Conservation (phyloP, 2,888 invertebrate species). For the Tipula vernalis region DNA sequence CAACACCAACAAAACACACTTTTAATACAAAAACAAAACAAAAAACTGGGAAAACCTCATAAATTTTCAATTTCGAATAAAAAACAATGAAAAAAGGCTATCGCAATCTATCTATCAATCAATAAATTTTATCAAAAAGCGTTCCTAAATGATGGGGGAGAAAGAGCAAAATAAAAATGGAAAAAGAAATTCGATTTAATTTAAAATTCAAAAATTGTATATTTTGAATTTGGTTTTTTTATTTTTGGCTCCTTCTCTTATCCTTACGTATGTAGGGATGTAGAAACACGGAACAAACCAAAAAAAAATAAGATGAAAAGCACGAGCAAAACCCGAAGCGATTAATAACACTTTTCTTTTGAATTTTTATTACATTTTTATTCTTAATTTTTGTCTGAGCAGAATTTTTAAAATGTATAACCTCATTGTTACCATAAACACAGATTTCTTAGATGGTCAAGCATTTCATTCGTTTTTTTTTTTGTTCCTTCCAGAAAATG, state of each 20-base stretch:
- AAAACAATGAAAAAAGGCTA: not conserved
- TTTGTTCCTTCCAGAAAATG: not conserved
- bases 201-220: constrained; percentile 4
- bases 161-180: not conserved
- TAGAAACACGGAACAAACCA: not conserved
- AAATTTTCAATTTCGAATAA: not conserved
- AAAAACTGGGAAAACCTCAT: not conserved
- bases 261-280: not conserved
- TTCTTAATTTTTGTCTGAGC: not conserved
- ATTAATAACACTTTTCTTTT: not conserved
- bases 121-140: not conserved
- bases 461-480: not conserved
- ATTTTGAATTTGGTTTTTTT: not conserved
- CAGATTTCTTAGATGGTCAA: not conserved
- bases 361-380: not conserved
- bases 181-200: not conserved
- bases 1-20: not conserved
- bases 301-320: not conserved
- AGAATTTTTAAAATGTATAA: not conserved
- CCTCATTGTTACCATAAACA: not conserved
- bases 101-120: not conserved
- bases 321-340: not conserved
- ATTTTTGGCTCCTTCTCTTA: not conserved
- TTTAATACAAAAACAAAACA: not conserved
- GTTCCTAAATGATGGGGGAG: not conserved